Evolutionary conservation across 2,888 invertebrate genomes (phyloP).

Genomic region (Erpobdella octoculata): DNA sequence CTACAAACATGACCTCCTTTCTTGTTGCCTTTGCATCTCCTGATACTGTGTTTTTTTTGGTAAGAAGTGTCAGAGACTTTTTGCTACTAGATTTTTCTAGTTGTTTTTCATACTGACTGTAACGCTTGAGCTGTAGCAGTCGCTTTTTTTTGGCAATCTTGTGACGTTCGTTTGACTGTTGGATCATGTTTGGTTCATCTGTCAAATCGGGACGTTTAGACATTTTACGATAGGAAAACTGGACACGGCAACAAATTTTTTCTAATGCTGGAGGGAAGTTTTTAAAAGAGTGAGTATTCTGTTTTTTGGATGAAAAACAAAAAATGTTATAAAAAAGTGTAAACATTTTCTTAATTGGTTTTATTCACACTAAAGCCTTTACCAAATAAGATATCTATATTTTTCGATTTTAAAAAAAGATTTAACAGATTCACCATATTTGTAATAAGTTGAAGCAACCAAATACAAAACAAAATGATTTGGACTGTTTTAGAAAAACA

Average conservation of each 20-base stretch:
- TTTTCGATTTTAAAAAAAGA: too few species aligned
- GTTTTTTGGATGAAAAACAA: too few species aligned
- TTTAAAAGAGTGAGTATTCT: too few species aligned
- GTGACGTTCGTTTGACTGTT: slow-evolving; percentile 81
- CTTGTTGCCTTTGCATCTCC: background rate
- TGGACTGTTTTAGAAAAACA: too few species aligned
- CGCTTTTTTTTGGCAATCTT: slow-evolving; percentile 76
- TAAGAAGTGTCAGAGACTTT: slow-evolving; percentile 18
- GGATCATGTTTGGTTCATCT: slow-evolving; percentile 86
- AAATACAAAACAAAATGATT: too few species aligned
- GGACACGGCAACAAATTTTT: background rate
- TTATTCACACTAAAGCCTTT: too few species aligned
- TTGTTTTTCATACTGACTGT: slow-evolving; percentile 81
- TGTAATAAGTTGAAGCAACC: too few species aligned
- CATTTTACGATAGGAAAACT: background rate
- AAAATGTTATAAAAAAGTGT: too few species aligned
- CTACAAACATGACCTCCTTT: slow-evolving; percentile 54
- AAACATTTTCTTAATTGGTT: too few species aligned
- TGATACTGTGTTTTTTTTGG: slow-evolving; percentile 33
- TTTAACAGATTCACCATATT: too few species aligned
- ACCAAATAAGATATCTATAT: too few species aligned
- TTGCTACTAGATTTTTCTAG: slow-evolving; percentile 58
- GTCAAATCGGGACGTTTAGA: slow-evolving; percentile 83
- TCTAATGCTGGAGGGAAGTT: too few species aligned
- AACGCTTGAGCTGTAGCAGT: slow-evolving; percentile 75